Conservation (phyloP, 2,797 vertebrate species). For the Orientallactaga sibirica region DNA sequence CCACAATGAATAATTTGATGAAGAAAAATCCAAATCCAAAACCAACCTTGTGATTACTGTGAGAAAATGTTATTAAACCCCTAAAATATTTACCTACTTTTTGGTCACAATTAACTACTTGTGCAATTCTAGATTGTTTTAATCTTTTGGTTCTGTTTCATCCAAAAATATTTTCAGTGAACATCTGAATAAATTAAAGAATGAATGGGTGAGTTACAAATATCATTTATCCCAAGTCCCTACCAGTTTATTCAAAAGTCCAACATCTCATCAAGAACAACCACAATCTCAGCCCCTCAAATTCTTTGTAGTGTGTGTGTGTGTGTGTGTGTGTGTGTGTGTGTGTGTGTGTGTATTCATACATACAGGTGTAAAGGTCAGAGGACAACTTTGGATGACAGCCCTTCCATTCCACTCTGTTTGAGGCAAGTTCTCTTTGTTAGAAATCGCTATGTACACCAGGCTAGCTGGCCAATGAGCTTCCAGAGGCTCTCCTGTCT, state of each 20-base stretch:
- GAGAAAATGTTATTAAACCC: conserved; percentile 8
- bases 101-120: background rate
- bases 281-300: background rate
- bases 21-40: background rate
- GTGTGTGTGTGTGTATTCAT: no score
- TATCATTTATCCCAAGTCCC: background rate
- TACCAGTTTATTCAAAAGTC: background rate
- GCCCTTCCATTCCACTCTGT: no score
- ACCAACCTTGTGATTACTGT: background rate
- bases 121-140: background rate
- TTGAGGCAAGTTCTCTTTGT: no score
- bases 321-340: no score
- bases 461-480: no score
- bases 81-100: background rate
- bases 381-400: no score
- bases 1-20: background rate
- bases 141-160: background rate
- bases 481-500: no score
- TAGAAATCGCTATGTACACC: no score
- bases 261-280: background rate
- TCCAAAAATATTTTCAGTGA: conserved; percentile 22
- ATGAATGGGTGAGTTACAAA: conserved; percentile 7
- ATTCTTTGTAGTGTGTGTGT: background rate
- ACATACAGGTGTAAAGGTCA: no score
- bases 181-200: background rate